phyloP scores from a whole-genome alignment of 2,888 invertebrate species.

The Linnaemya vulpina region DNA sequence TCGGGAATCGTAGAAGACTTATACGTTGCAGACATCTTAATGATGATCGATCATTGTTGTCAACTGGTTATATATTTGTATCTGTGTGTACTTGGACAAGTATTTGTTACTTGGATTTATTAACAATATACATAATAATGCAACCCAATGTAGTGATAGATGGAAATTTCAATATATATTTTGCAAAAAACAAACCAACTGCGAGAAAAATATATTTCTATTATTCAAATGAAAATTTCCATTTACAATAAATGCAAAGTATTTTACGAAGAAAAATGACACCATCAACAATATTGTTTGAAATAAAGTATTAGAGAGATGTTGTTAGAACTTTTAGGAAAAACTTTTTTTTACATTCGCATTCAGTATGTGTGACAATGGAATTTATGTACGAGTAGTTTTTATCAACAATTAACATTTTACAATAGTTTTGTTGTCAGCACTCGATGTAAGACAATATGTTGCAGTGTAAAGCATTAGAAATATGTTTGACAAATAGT shows the following conservation, averaged over 20 bases:
- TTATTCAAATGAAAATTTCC: not conserved
- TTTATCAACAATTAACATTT: slow-evolving; percentile 47
- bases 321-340: not conserved
- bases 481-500: too few species aligned
- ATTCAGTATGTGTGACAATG: not conserved
- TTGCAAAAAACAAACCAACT: not conserved
- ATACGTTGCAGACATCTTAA: too few species aligned
- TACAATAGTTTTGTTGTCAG: slow-evolving; percentile 38
- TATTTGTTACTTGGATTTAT: slow-evolving; percentile 15
- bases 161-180: slow-evolving; percentile 3
- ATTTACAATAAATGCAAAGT: not conserved
- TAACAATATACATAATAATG: slow-evolving; percentile 1
- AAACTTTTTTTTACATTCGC: not conserved
- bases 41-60: too few species aligned
- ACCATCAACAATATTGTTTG: not conserved
- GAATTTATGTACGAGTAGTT: not conserved
- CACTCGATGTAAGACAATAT: slow-evolving; percentile 27
- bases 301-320: not conserved
- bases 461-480: slow-evolving; percentile 6
- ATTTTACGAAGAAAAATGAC: not conserved
- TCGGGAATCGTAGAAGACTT: too few species aligned
- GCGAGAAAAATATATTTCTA: not conserved
- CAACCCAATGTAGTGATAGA: not conserved
- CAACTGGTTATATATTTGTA: too few species aligned
- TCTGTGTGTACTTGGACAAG: not conserved